Conservation (phyloP, 2,888 invertebrate species). For the Glaucopsyche alexis region DNA sequence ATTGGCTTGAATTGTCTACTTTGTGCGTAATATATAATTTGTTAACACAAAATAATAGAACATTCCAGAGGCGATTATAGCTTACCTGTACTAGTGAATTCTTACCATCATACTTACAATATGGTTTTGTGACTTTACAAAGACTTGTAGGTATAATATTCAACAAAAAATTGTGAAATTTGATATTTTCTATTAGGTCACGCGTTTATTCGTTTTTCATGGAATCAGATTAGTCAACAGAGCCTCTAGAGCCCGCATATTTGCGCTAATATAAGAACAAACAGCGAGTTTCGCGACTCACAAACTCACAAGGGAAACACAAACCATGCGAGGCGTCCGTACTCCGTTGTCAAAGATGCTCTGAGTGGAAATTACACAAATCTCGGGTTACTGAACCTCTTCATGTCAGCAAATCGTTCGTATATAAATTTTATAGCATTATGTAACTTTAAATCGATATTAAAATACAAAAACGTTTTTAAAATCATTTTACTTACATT, state of each 20-base stretch:
- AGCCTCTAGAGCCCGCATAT: neutral
- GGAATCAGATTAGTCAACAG: constrained; percentile 2
- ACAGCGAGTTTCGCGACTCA: neutral
- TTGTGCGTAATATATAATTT: neutral
- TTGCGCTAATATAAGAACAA: neutral
- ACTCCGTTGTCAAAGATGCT: constrained; percentile 23
- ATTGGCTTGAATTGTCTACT: neutral
- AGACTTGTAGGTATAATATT: neutral
- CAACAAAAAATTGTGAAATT: neutral
- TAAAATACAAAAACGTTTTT: too few relatives aligned
- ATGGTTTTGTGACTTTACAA: neutral
- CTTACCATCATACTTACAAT: neutral
- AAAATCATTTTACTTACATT: too few relatives aligned
- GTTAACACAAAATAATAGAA: neutral
- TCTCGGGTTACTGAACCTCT: neutral
- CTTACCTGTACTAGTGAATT: neutral
- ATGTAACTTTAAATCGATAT: neutral
- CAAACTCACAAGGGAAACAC: too few relatives aligned
- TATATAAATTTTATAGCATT: neutral
- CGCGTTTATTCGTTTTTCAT: neutral
- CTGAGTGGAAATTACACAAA: constrained; percentile 21
- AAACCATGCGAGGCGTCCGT: neutral
- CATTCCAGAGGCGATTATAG: neutral
- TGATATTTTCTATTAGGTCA: neutral
- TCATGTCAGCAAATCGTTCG: neutral